These are phyloP conservation scores for Sarcophaga subvicina DNA, from an alignment of 2,888 invertebrate species.

Conservation along the genomic window DNA sequence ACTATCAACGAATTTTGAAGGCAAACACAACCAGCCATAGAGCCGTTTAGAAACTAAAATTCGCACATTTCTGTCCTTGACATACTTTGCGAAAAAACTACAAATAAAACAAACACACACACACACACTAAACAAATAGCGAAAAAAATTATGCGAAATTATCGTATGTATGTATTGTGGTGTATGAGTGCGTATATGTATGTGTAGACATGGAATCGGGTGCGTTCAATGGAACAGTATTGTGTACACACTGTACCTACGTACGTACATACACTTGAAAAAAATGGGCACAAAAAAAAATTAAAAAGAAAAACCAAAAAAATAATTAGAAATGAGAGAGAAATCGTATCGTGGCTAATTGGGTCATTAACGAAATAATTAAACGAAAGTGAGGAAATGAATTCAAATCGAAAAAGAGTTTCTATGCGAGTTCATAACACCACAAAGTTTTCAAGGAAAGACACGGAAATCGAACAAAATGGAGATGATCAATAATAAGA, in stretches of 20 bases:
- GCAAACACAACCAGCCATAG: slow-evolving; percentile 34
- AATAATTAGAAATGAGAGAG: neutral
- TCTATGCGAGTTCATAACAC: no score
- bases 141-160: slow-evolving; percentile 39
- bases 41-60: slow-evolving; percentile 70
- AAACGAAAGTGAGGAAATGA: no score
- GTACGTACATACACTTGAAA: slow-evolving; percentile 22
- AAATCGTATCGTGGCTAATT: no score
- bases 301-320: neutral
- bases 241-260: neutral
- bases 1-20: slow-evolving; percentile 52
- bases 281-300: neutral
- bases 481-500: no score
- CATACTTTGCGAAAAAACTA: slow-evolving; percentile 74
- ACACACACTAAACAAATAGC: slow-evolving; percentile 38
- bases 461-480: no score
- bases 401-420: no score
- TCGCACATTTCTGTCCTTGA: slow-evolving; percentile 81
- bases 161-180: slow-evolving; percentile 12
- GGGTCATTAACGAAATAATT: no score
- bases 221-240: slow-evolving; percentile 58
- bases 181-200: neutral
- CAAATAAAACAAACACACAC: slow-evolving; percentile 7
- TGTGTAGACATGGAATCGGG: slow-evolving; percentile 48
- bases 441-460: no score